Percentiles rank a stretch among this genome's conserved stretches.
Conservation (phyloP, 2,113 vertebrate species). For the Sceloporus tristichus region DNA sequence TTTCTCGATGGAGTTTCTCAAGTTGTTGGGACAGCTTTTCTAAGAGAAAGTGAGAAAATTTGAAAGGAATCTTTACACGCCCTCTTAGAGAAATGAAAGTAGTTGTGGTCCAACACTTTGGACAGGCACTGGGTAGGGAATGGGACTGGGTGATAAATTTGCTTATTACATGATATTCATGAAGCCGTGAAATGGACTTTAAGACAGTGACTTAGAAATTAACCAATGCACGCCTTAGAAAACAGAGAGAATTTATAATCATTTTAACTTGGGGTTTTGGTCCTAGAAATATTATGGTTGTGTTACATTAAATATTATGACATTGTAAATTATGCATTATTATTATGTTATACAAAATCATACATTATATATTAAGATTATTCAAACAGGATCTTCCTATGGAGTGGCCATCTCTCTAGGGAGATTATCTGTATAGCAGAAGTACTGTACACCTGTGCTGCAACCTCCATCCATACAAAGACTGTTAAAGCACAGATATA, state of each 20-base stretch:
- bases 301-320: not conserved
- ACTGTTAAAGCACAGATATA: not conserved
- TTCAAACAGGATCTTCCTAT: not conserved
- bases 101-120: too few species aligned
- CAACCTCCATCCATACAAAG: not conserved
- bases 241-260: not conserved
- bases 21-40: too few species aligned
- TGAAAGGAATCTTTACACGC: too few species aligned
- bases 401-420: not conserved
- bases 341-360: too few species aligned
- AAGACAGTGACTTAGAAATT: not conserved
- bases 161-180: not conserved
- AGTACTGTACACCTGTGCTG: not conserved
- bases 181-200: not conserved
- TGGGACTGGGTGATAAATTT: too few species aligned
- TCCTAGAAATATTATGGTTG: not conserved
- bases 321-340: too few species aligned
- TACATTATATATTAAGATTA: not conserved
- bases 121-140: too few species aligned
- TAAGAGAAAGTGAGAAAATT: too few species aligned
- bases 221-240: not conserved
- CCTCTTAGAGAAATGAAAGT: too few species aligned
- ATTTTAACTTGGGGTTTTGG: not conserved
- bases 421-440: not conserved
- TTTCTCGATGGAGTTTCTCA: too few species aligned